Base-by-base conservation (phyloP, 2,797 vertebrate species). In the Chelon auratus region DNA sequence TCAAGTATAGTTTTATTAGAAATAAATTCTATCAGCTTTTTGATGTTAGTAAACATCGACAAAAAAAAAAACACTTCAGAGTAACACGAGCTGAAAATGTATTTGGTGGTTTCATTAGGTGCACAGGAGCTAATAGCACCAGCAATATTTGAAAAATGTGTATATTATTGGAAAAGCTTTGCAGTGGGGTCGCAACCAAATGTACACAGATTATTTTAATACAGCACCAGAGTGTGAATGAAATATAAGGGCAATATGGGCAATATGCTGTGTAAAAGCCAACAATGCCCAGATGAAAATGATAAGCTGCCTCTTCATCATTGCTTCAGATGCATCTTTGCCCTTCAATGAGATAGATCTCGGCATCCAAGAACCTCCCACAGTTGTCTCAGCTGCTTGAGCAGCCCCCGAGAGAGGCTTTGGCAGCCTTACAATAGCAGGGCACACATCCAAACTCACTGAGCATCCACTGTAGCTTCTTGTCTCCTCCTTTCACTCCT, bases 341-440 rank as follows among this genome's bases (percentile, higher is more conserved):
- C 58, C 57, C 62, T 62, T n/a, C 66, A 63, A 54, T 58, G 68
- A 66, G 76, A 71, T 78, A 65, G 53, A 82, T 66, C 65, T 66
- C 72, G 30, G 74, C 61, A 30, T 61, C 75, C 61, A 72, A 72
- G 67, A 83, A 79, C 78, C 89, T 78, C 88, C 85, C 81, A 75
- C 84, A 63, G 64, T 73, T 54, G 68, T 69, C 78, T 88, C 82
- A 77, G 68, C 83, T 86, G 80, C 62, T 42, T 33, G 1, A 75
- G 75, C 61, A 65, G 45, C 76, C 78, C 75, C 39, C 6, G 67
- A 39, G 56, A 74, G 59, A 54, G 76, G 77, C 83, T 86, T 87
- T 91, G 87, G 86, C 90, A 82, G 77, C 52, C 3, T 63, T 69
- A 75, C 73, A 87, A 71, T 54, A 77, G 48, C 72, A 76, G 60